phyloP scores from a whole-genome alignment of 2,797 vertebrate species.

The Emydoidea blandingii region DNA sequence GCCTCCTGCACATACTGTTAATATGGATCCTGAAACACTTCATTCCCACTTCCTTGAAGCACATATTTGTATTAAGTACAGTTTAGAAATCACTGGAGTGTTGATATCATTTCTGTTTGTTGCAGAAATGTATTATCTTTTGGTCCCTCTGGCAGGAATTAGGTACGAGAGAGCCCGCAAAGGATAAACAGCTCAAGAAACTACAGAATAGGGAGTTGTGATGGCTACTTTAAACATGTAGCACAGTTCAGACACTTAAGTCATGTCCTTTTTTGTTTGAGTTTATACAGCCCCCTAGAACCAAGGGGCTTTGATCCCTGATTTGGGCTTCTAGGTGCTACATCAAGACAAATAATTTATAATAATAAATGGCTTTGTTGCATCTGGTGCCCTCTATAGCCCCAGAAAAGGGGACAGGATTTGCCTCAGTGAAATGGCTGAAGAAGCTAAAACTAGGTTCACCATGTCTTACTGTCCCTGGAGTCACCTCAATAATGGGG shows the following conservation, averaged over 20 bases:
- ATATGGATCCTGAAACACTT: neutral
- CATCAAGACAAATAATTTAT: neutral
- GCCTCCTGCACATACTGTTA: accelerated
- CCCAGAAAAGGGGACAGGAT: neutral
- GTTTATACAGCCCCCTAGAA: neutral
- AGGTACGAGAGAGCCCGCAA: neutral
- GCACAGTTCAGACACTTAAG: neutral
- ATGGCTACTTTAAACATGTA: neutral
- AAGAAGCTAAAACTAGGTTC: neutral
- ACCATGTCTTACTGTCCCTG: neutral
- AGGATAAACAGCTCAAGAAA: neutral
- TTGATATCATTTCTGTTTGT: neutral
- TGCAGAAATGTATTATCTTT: neutral
- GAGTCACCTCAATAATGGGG: accelerated
- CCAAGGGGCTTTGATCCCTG: neutral
- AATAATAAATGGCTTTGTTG: neutral
- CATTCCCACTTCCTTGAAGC: neutral
- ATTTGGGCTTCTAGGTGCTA: neutral
- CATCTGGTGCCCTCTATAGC: neutral
- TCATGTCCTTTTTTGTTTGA: neutral
- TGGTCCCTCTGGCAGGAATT: neutral
- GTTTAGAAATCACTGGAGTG: neutral
- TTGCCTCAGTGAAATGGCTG: neutral
- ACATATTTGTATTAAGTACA: neutral
- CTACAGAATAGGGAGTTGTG: neutral